Evolutionary conservation across 2,888 invertebrate genomes (phyloP).

Genomic region (Napeogenes sylphis): DNA sequence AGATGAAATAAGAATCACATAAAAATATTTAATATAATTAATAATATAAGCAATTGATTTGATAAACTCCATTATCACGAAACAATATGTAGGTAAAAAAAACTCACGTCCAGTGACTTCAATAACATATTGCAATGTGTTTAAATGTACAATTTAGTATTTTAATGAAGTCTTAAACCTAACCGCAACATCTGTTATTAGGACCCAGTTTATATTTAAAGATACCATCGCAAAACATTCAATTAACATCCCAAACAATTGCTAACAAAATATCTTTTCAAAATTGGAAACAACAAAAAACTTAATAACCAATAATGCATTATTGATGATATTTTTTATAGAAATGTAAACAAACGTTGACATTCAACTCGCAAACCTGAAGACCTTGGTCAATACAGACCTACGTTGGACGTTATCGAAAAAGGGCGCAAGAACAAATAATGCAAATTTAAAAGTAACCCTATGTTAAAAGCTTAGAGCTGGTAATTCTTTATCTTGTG

Average conservation of each 20-base stretch:
- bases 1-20: too few species aligned
- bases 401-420: conserved; percentile 38
- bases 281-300: conserved; percentile 32
- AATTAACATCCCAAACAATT: conserved; percentile 9
- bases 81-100: too few species aligned
- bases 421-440: conserved; percentile 36
- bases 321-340: conserved; percentile 39
- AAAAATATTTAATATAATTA: too few species aligned
- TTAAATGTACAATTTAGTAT: too few species aligned
- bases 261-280: conserved; percentile 11
- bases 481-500: conserved; percentile 18
- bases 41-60: too few species aligned
- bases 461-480: conserved; percentile 28
- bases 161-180: not conserved
- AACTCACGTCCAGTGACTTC: too few species aligned
- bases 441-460: conserved; percentile 34
- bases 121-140: too few species aligned
- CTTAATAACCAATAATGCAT: conserved; percentile 34
- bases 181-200: not conserved
- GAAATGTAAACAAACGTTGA: conserved; percentile 66
- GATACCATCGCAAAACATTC: conserved; percentile 1
- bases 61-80: too few species aligned
- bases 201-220: conserved; percentile 1
- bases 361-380: conserved; percentile 67
- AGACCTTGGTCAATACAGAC: conserved; percentile 67